These are phyloP conservation scores for Clarias fuscus DNA, from an alignment of 2,797 vertebrate species.

Conservation along the genomic window DNA sequence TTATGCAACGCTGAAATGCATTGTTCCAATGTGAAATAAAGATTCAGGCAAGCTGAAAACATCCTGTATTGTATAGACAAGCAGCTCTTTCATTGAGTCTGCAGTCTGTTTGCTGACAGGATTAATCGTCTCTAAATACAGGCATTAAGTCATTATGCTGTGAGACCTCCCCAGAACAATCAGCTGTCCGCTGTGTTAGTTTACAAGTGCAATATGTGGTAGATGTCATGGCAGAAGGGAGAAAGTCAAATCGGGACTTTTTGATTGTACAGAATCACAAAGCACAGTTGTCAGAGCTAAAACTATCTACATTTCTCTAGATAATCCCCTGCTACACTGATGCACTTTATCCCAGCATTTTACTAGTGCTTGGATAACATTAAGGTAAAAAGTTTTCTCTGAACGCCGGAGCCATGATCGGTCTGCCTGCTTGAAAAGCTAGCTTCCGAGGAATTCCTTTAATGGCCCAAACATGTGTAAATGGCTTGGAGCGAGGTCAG, in stretches of 20 bases:
- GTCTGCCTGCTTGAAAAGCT: too few species aligned
- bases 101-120: slow-evolving; percentile 29
- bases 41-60: slow-evolving; percentile 36
- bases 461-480: too few species aligned
- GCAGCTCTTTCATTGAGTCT: slow-evolving; percentile 42
- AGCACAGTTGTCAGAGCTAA: too few species aligned
- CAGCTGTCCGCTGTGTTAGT: slow-evolving; percentile 15
- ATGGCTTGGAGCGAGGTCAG: too few species aligned
- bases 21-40: slow-evolving; percentile 27
- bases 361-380: too few species aligned
- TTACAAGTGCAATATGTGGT: slow-evolving; percentile 19
- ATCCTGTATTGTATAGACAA: slow-evolving; percentile 35
- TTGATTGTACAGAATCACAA: too few species aligned
- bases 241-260: neutral
- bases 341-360: too few species aligned
- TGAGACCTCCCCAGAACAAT: slow-evolving; percentile 28
- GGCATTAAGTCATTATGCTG: slow-evolving; percentile 42
- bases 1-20: slow-evolving; percentile 26
- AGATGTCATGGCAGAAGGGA: neutral
- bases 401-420: too few species aligned
- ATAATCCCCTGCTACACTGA: too few species aligned
- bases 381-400: too few species aligned
- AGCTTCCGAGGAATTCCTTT: too few species aligned
- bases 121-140: slow-evolving; percentile 50
- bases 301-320: too few species aligned